Conservation (phyloP, 2,113 vertebrate species). For the Chaetorhynchus papuensis region DNA sequence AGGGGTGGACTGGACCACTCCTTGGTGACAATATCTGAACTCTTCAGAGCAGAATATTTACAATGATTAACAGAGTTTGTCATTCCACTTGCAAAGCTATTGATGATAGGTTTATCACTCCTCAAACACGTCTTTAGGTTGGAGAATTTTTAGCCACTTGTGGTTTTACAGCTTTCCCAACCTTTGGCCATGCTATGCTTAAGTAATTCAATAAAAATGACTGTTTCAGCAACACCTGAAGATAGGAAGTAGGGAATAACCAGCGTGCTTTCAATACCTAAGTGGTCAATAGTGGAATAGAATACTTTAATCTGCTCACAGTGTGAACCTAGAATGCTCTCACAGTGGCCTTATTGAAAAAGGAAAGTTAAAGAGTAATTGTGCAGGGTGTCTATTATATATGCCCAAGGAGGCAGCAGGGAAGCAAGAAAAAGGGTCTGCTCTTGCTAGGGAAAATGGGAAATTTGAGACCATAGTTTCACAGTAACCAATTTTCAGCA, state of each 20-base stretch:
- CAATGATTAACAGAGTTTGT: slow-evolving; percentile 52
- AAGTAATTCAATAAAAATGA: slow-evolving; percentile 17
- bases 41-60: background rate
- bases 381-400: background rate
- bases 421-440: background rate
- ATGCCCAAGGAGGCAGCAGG: background rate
- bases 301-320: background rate
- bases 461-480: background rate
- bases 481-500: background rate
- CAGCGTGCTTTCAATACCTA: background rate
- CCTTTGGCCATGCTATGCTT: slow-evolving; percentile 19
- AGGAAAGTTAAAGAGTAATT: background rate
- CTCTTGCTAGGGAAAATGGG: background rate
- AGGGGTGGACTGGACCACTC: background rate
- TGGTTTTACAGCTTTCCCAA: slow-evolving; percentile 27
- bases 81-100: background rate
- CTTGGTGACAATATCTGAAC: slow-evolving; percentile 13
- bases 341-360: background rate
- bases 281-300: background rate
- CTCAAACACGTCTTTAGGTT: slow-evolving; percentile 1
- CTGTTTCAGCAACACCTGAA: slow-evolving; percentile 17
- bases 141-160: slow-evolving; percentile 37
- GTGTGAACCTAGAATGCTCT: background rate
- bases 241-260: background rate
- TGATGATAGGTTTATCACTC: slow-evolving; percentile 17